Conservation (phyloP, 2,888 invertebrate species). For the Tineola bisselliella region DNA sequence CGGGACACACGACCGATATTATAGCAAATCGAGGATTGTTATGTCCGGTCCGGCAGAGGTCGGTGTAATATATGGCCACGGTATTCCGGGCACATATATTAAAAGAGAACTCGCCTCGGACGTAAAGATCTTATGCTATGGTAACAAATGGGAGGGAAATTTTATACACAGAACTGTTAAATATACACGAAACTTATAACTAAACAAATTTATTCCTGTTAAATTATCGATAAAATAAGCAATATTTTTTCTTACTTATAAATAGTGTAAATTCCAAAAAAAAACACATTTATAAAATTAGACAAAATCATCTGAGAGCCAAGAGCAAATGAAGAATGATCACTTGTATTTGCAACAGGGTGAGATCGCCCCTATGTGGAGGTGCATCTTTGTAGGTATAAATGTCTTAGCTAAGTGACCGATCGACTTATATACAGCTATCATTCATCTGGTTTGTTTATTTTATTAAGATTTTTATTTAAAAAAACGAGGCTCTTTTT, state of each 20-base stretch:
- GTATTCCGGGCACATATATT: conserved; percentile 70
- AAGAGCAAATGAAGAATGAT: conserved; percentile 61
- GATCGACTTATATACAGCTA: background rate
- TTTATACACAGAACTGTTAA: conserved; percentile 29
- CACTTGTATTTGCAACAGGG: conserved; percentile 35
- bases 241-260: background rate
- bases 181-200: background rate
- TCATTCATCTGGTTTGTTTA: background rate
- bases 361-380: conserved; percentile 6
- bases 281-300: background rate
- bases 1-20: conserved; percentile 59
- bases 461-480: background rate
- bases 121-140: conserved; percentile 66
- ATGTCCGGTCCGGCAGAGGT: conserved; percentile 69
- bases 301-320: conserved; percentile 4
- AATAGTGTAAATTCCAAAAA: too few relatives aligned
- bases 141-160: conserved; percentile 68
- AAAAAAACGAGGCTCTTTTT: too few relatives aligned
- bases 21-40: conserved; percentile 70
- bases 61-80: conserved; percentile 68
- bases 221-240: too few relatives aligned
- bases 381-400: conserved; percentile 32
- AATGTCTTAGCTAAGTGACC: conserved; percentile 49
- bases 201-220: background rate
- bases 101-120: conserved; percentile 66